Base-by-base conservation (phyloP, 2,797 vertebrate species). In the Tragopan temminckii region DNA sequence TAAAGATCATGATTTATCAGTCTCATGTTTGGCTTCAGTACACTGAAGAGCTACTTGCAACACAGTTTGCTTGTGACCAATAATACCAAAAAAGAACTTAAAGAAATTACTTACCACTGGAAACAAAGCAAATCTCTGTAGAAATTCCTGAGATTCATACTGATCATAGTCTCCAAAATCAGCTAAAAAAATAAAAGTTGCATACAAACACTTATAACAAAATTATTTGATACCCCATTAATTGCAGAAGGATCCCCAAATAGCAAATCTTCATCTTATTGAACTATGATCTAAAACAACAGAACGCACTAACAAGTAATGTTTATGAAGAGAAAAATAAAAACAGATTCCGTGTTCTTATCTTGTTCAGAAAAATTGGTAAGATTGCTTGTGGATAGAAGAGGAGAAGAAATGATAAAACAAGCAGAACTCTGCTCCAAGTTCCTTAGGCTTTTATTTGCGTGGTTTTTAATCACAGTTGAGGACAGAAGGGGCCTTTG, bases 141-240 rank as follows among this genome's bases (percentile, higher is more conserved):
- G 98, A 96, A 99, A 99, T 77, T 99, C 99, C 95, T 99, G 99
- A 67, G 99, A 99, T 95, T 99, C 99, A 98, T 99, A 99, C 52
- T 98, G 98, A 97, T 98, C 99, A 87, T 99, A 99, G 97, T 99
- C 99, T 95, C 99, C 99, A 97, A 99, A 99, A 97, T 99, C 99
- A 97, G 99, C 99, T 99, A 83, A 81, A 93, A 93, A 93, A 85
- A 80, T 89, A 93, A 76, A 81, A 2, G 20, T 17, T 94, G 70
- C 21, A 96, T 88, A 91, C 75, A 95, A 81, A 85, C 55, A 76
- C 81, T 91, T 64, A 33, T 20, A 71, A 90, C 16, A 55, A 68
- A 80, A 78, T 43, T 0, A 93, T 64, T 93, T 63, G 75, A 69
- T 66, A 93, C 7, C 5, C 17, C 1, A 43, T 18, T 80, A 92